These are phyloP conservation scores for Eledone cirrhosa DNA, from an alignment of 2,888 invertebrate genomes.

Conservation along the genomic window DNA sequence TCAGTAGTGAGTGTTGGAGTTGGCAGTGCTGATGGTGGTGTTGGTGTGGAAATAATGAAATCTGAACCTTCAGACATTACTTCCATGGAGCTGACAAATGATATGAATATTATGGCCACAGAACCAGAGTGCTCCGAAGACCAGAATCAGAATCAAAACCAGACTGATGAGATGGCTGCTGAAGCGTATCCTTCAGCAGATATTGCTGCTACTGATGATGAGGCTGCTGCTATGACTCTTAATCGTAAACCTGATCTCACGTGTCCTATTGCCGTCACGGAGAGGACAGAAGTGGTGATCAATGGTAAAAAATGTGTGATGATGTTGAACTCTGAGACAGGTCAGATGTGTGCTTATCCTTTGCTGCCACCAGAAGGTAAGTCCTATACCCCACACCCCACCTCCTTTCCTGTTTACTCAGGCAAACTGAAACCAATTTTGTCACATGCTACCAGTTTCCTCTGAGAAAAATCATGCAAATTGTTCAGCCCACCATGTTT, in stretches of 20 bases:
- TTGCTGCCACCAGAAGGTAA: constrained; percentile 50
- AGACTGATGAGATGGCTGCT: not conserved
- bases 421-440: too few species aligned
- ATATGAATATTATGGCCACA: not conserved
- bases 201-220: not conserved
- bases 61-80: too few species aligned
- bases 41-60: too few species aligned
- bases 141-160: too few species aligned
- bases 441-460: too few species aligned
- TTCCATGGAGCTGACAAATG: too few species aligned
- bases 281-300: constrained; percentile 62
- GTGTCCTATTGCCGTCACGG: constrained; percentile 54
- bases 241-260: constrained; percentile 48
- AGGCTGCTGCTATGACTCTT: not conserved
- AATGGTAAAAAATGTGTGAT: constrained; percentile 66
- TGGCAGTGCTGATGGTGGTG: too few species aligned
- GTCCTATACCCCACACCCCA: too few species aligned
- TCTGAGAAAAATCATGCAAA: too few species aligned
- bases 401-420: too few species aligned
- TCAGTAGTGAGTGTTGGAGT: too few species aligned
- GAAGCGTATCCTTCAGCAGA: not conserved
- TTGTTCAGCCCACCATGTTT: too few species aligned
- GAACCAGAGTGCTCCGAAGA: not conserved
- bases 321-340: constrained; percentile 62
- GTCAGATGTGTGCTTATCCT: constrained; percentile 66